Evolutionary conservation across 2,888 invertebrate species (phyloP), one percentile per base, ranked within the genome.

Genomic region (Zygaena filipendulae): DNA sequence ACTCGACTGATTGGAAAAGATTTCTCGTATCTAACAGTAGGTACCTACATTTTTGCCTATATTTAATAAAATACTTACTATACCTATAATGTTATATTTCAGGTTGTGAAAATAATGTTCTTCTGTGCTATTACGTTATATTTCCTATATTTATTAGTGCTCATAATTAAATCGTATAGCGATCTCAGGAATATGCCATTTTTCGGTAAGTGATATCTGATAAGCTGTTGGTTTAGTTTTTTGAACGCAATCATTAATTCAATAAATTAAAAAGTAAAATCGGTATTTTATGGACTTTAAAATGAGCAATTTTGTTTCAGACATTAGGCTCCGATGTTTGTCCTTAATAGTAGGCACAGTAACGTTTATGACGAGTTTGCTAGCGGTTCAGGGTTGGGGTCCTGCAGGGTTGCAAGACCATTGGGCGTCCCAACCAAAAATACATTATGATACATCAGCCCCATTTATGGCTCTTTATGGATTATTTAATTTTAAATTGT

Each of bases 391-490:
- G 42, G 84, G 92, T 33, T 97, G 95, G 77, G 96, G 97, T 3
- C 87, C 92, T 25, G 93, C 91, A 8, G 88, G 93, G 6, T 71
- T 97, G 29, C 94, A 97, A 67, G 96, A 97, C 66, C 95, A 95
- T 70, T 97, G 97, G 81, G 94, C 95, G 1, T 88, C 95, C 6
- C 88, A 92, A 33, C 82, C 96, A 11, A 88, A 90, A 11, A 91
- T 92, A 20, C 91, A 90, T 57, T 95, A 95, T 63, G 88, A 88
- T 48, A 95, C 92, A 43, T 96, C 95, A 0, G 94, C 93, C 4
- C 94, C 97, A 42, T 97, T 97, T 70, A 95, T 97, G 90, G 91
- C 95, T 3, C 89, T 95, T 43, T 97, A 97, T 62, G 95, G 95
- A 13, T 82, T 97, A 23, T 83, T 96, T 29, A 97, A 97, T 79